Percentiles rank a stretch among this genome's conserved stretches.
phyloP scores from a whole-genome alignment of 1,140 invertebrate species.

The Protaetia brevitarsis region DNA sequence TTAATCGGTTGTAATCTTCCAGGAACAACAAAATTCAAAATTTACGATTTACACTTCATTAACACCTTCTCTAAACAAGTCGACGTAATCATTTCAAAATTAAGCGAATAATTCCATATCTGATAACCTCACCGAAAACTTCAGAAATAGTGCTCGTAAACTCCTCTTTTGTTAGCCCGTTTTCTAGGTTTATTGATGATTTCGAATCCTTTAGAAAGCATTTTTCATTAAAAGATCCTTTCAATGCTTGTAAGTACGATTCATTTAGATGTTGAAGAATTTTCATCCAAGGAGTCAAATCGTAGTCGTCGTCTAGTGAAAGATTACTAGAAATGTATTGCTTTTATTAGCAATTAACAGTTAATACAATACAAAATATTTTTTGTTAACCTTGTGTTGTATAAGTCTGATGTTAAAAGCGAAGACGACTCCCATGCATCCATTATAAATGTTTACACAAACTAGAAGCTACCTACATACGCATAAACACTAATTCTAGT shows the following conservation, averaged over 20 bases:
- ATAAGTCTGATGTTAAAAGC: background rate
- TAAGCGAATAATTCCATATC: too few relatives aligned
- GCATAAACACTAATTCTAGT: background rate
- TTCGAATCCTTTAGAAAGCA: constrained; percentile 23
- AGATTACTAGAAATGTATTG: constrained; percentile 8
- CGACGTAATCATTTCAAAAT: background rate
- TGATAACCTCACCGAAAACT: constrained; percentile 32
- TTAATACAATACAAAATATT: background rate
- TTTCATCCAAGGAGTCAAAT: constrained; percentile 28
- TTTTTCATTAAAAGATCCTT: constrained; percentile 28
- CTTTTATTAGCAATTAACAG: background rate
- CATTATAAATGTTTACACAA: background rate
- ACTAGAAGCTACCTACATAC: background rate
- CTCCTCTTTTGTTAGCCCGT: constrained; percentile 33
- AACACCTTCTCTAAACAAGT: too few relatives aligned
- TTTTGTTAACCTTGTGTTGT: background rate
- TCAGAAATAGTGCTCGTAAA: constrained; percentile 34
- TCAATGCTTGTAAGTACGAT: constrained; percentile 24
- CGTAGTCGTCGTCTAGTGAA: constrained; percentile 29
- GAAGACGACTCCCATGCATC: background rate
- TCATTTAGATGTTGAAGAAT: constrained; percentile 30
- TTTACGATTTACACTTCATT: too few relatives aligned
- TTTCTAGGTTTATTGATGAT: background rate
- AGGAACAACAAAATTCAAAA: too few relatives aligned
- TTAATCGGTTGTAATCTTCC: too few relatives aligned